Evolutionary conservation across 2,113 vertebrate species (phyloP).

Genomic region (Poecilia latipinna): DNA sequence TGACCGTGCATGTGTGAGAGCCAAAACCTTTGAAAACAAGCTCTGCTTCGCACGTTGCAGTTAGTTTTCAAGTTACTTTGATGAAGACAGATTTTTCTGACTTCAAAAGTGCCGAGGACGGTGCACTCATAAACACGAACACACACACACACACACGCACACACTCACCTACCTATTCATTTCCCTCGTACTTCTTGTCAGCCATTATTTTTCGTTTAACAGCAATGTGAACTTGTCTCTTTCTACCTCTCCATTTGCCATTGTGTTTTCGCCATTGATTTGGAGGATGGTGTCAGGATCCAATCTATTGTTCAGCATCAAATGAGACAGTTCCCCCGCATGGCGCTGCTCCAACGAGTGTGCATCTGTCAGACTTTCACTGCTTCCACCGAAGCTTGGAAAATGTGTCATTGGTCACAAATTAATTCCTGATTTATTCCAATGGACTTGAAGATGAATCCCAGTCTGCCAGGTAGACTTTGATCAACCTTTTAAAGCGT

Average conservation of each 20-base stretch:
- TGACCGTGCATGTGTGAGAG: background rate
- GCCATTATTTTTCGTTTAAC: slow-evolving; percentile 60
- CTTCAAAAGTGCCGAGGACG: slow-evolving; percentile 36
- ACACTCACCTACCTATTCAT: slow-evolving; percentile 12
- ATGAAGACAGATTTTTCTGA: slow-evolving; percentile 58
- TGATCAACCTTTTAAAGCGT: slow-evolving; percentile 29
- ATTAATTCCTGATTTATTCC: slow-evolving; percentile 47
- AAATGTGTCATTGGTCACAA: slow-evolving; percentile 59
- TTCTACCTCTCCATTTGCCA: slow-evolving; percentile 41
- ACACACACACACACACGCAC: slow-evolving; percentile 9
- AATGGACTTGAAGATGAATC: slow-evolving; percentile 49
- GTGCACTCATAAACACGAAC: slow-evolving; percentile 17
- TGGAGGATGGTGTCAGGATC: slow-evolving; percentile 58
- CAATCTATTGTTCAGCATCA: slow-evolving; percentile 66
- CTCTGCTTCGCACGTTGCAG: slow-evolving; percentile 11
- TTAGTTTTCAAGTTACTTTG: slow-evolving; percentile 41
- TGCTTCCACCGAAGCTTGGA: slow-evolving; percentile 50
- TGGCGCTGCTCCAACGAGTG: slow-evolving; percentile 58
- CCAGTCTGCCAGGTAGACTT: slow-evolving; percentile 48
- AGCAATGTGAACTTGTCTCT: slow-evolving; percentile 54
- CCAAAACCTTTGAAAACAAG: slow-evolving; percentile 1
- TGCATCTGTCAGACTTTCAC: slow-evolving; percentile 68
- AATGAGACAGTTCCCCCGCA: slow-evolving; percentile 58
- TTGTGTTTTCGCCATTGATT: slow-evolving; percentile 64
- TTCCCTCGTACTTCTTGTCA: slow-evolving; percentile 51